Conservation (phyloP, 2,888 invertebrate genomes). For the Clusia tigrina region DNA sequence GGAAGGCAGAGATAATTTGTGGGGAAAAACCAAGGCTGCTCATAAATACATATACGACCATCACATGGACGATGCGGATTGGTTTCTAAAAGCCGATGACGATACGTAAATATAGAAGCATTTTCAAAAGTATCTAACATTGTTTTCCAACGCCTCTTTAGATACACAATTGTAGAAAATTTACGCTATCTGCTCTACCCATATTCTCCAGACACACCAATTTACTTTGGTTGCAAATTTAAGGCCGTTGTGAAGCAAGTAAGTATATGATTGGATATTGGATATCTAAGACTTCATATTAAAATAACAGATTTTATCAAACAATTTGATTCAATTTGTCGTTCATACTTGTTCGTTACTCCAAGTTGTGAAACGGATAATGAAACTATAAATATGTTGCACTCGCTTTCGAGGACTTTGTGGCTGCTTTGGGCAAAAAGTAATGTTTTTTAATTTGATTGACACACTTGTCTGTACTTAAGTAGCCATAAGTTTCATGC, state of each 20-base stretch:
- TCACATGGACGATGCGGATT: conserved; percentile 86
- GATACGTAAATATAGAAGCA: conserved; percentile 84
- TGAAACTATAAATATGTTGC: no score
- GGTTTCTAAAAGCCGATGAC: conserved; percentile 98
- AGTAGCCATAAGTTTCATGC: no score
- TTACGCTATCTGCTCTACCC: conserved; percentile 87
- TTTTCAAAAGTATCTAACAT: not conserved
- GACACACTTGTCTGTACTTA: no score
- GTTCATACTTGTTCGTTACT: no score
- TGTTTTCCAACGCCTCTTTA: conserved; percentile 66
- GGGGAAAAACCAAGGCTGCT: conserved; percentile 97
- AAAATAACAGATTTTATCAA: no score
- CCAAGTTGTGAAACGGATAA: no score
- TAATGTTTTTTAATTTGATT: no score
- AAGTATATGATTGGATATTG: no score
- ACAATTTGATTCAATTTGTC: no score
- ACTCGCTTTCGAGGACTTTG: no score
- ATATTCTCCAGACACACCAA: conserved; percentile 75
- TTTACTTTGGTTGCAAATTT: conserved; percentile 93
- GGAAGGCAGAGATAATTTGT: conserved; percentile 91
- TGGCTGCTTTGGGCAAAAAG: no score
- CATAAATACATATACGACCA: conserved; percentile 88
- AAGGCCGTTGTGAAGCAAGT: conserved; percentile 75
- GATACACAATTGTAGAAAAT: conserved; percentile 94
- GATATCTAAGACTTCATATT: no score